Evolutionary conservation across 2,888 invertebrate genomes (phyloP), one percentile per base, ranked within the genome.

Genomic region (Rhingia campestris): DNA sequence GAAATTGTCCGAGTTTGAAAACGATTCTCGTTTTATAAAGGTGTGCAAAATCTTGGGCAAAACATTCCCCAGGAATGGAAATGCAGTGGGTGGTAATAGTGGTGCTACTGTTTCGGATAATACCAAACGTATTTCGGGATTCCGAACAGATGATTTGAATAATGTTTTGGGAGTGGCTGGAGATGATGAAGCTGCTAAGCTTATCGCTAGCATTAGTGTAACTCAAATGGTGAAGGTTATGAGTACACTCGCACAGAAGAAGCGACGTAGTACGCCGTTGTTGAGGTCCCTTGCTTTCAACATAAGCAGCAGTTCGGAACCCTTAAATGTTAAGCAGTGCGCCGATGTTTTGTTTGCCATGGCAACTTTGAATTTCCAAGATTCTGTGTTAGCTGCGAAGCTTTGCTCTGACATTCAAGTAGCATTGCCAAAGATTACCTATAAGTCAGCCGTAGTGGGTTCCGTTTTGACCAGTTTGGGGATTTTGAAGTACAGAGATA

Each of bases 221-320:
- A 91, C 94, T 6, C 96, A 96, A 90, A 95, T 95, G 94, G 93
- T 96, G 9, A 95, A 95, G 92, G 94, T 96, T 14, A 93, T 97
- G 93, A 93, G 94, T 87, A 93, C 94, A 0, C 92, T 97, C 39
- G 94, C 95, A 0, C 91, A 92, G 51, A 94, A 94, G 69, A 94
- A 94, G 73, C 92, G 95, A 1, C 93, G 97, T 14, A 95, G 96
- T 79, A 94, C 95, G 0, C 94, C 95, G 0, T 90, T 96, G 4
- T 91, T 97, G 10, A 93, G 95, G 47, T 94, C 95, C 0, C 89
- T 97, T 12, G 93, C 96, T 0, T 91, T 88, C 90, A 96, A 96
- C 88, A 95, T 97, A 53, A 93, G 94, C 49, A 93, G 93, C 67
- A 93, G 93, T 81, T 86, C 93, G 0, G 94, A 94, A 37, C 91